A percentile compares a stretch with the other conserved stretches of the same genome.
These are phyloP conservation scores for Zaprionus gabonicus DNA, from an alignment of 1,140 invertebrate genomes.

Conservation along the genomic window DNA sequence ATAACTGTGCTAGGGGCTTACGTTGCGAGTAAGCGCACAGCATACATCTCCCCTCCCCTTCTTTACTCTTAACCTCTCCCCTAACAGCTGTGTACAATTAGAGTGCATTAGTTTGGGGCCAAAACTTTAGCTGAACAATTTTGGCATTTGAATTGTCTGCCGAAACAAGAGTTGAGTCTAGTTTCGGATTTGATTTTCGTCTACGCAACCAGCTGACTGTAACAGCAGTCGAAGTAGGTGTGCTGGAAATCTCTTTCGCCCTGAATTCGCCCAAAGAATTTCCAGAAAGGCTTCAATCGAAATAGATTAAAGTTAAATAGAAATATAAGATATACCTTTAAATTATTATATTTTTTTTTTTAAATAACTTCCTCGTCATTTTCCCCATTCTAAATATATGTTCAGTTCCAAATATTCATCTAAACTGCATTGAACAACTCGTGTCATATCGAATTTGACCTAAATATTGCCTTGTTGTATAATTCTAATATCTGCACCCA, in stretches of 20 bases:
- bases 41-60: not conserved
- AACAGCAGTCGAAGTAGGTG: not conserved
- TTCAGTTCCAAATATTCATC: too few relatives aligned
- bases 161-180: conserved; percentile 16
- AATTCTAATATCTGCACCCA: too few relatives aligned
- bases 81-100: conserved; percentile 42
- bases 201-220: conserved; percentile 3
- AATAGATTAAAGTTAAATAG: too few relatives aligned
- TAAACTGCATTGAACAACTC: too few relatives aligned
- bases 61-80: not conserved
- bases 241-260: not conserved
- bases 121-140: conserved; percentile 35
- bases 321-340: too few relatives aligned
- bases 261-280: not conserved
- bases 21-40: not conserved
- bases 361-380: too few relatives aligned
- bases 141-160: conserved; percentile 3
- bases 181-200: not conserved
- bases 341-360: too few relatives aligned
- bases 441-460: too few relatives aligned
- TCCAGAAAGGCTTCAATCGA: too few relatives aligned
- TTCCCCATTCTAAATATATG: too few relatives aligned
- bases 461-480: too few relatives aligned
- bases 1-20: conserved; percentile 34
- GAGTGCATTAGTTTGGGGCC: conserved; percentile 52